Evolutionary conservation across 2,888 invertebrate genomes (phyloP), one percentile per base, ranked within the genome.

Genomic region (Euspilapteryx auroguttella): DNA sequence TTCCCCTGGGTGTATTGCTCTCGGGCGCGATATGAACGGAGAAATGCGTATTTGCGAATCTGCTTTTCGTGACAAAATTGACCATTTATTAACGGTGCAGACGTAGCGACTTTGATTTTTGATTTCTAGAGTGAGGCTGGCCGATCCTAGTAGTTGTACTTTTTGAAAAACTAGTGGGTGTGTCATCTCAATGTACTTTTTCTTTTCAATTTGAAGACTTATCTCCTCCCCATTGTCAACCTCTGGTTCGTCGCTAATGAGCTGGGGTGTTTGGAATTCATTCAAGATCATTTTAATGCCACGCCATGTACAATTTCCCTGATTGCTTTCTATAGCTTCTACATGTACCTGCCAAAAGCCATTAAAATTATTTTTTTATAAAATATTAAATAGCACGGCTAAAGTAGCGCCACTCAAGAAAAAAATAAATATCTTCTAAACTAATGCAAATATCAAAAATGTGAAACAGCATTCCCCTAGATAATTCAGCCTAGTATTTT

Each of bases 241-340:
- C 30, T 29, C 27, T 20, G 7, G n/a, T n/a, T n/a, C n/a, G n/a
- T n/a, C n/a, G n/a, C n/a, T n/a, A n/a, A n/a, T n/a, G n/a, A n/a
- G n/a, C n/a, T n/a, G n/a, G n/a, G n/a, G n/a, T n/a, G n/a, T n/a
- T n/a, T n/a, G n/a, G n/a, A n/a, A n/a, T n/a, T n/a, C n/a, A n/a
- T n/a, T n/a, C n/a, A n/a, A n/a, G 27, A 53, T 34, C 34, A 71
- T 36, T 47, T 59, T 64, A 28, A 86, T 45, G 1, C 83, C 84
- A 38, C 87, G 68, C 85, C 85, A 81, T 25, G 55, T 54, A 31
- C 58, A 78, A 8, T 45, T 40, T 10, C 71, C 76, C 63, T 85
- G 83, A 39, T 82, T 80, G 50, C 87, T 88, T 59, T 89, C 89
- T 40, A 89, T 85, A 2, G 82, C 78, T 48, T 89, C 85, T 4